A percentile compares a stretch with the other conserved stretches of the same genome.
Conservation (phyloP, 2,797 vertebrate species). For the Neosilurus mollespiculum region DNA sequence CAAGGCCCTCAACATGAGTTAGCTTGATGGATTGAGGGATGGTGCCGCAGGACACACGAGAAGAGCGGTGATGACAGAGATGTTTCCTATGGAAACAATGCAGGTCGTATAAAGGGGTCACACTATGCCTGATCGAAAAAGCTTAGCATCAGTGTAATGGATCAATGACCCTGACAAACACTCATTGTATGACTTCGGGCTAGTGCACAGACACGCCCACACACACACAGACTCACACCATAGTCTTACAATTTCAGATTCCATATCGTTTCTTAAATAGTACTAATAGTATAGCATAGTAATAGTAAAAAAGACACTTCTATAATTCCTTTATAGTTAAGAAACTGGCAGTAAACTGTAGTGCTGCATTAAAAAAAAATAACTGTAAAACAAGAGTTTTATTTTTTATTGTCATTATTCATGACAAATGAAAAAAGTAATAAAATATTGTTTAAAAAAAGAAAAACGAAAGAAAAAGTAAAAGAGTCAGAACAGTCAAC, state of each 20-base stretch:
- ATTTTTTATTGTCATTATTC: too few relatives aligned
- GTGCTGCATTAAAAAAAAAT: background rate
- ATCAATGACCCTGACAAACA: background rate
- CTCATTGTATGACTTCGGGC: conserved; percentile 12
- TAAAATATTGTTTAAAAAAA: too few relatives aligned
- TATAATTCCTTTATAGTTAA: background rate
- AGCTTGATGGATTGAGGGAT: conserved; percentile 50
- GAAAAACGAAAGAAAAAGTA: too few relatives aligned
- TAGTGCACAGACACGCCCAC: background rate
- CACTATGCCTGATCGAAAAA: conserved; percentile 34
- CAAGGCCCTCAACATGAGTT: conserved; percentile 46
- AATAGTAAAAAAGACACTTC: background rate
- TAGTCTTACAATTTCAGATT: background rate
- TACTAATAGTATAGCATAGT: too few relatives aligned
- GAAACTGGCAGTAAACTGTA: background rate
- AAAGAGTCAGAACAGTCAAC: too few relatives aligned
- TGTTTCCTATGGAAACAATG: conserved; percentile 34
- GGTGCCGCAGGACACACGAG: conserved; percentile 31
- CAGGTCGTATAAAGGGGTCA: conserved; percentile 26
- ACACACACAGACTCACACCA: background rate
- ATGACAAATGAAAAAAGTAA: too few relatives aligned
- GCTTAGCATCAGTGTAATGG: background rate
- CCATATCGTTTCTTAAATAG: too few relatives aligned
- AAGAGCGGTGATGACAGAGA: conserved; percentile 18
- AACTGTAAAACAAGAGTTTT: too few relatives aligned